Evolutionary conservation across 2,888 invertebrate species (phyloP), one percentile per base, ranked within the genome.

Genomic region (Steinernema carpocapsae): DNA sequence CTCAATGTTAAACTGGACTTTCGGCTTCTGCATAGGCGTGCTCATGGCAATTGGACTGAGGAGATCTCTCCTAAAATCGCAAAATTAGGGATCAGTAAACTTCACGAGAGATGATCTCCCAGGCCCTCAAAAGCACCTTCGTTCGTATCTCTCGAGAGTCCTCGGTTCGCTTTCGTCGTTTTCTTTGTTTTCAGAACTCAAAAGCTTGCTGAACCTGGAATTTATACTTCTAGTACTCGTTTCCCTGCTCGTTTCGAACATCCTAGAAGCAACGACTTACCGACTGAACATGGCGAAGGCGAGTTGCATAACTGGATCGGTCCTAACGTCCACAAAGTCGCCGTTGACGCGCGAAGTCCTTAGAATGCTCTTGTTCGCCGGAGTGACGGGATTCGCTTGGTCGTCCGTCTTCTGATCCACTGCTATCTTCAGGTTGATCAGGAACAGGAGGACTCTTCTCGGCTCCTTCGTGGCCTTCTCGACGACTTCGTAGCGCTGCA

Each of bases 1-100:
- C 26, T 56, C 56, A 7, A 56, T 26, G 26, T 56, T 56, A 26
- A 56, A 56, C 26, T 56, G 56, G 10, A 56, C 56, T 10, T n/a
- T n/a, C n/a, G 48, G 4, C 19, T 48, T 48, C 6, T 17, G 10
- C n/a, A n/a, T 17, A 4, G 56, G 56, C 26, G 56, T 56, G 56
- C 56, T 56, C 26, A 26, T 56, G 2, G 56, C 56, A 12, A 56
- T 4, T 12, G 56, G 56, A 2, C 26, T 10, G n/a, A 56, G 19
- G 2, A 56, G 26, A 12, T 43, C 10, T 43, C 43, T 7, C 43
- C 43, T 43, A 14, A 7, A 43, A 43, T 12, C 43, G 43, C 7
- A 14, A 7, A 43, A 12, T 43, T 43, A 14, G 7, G 43, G 43
- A 12, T 43, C 43, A 43, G n/a, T n/a, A n/a, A n/a, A n/a, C n/a